phyloP scores from a whole-genome alignment of 2,888 invertebrate genomes.

The Plutella xylostella region DNA sequence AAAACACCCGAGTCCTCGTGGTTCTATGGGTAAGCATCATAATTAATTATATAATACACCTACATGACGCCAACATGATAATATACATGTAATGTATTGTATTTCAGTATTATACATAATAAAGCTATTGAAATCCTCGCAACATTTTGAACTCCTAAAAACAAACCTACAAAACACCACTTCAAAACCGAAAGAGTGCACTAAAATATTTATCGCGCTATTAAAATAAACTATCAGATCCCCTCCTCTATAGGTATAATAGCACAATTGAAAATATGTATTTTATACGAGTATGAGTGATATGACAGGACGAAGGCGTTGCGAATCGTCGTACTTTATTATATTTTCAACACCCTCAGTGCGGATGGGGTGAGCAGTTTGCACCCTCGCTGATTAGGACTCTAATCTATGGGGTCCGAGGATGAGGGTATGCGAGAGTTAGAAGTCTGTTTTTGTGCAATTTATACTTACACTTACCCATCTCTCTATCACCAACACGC shows the following conservation, averaged over 20 bases:
- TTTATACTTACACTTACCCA: no score
- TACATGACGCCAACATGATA: no score
- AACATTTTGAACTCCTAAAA: background rate
- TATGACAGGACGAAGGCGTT: slow-evolving; percentile 68
- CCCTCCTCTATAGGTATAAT: slow-evolving; percentile 32
- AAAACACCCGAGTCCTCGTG: no score
- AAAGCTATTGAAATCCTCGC: no score
- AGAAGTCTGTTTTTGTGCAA: no score
- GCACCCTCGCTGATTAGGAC: slow-evolving; percentile 66
- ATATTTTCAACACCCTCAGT: slow-evolving; percentile 58
- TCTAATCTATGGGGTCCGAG: slow-evolving; percentile 58
- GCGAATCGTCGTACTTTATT: slow-evolving; percentile 63
- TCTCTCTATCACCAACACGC: no score
- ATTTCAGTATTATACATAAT: no score
- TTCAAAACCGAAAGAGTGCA: slow-evolving; percentile 9
- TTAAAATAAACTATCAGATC: slow-evolving; percentile 16
- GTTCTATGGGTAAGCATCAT: no score
- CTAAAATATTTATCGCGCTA: slow-evolving; percentile 20
- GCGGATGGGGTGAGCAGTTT: slow-evolving; percentile 50
- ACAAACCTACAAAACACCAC: background rate
- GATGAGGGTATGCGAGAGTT: slow-evolving; percentile 28
- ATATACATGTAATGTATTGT: no score
- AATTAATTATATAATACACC: no score
- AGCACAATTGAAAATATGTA: slow-evolving; percentile 59
- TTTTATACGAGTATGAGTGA: slow-evolving; percentile 62